A percentile compares a stretch with the other conserved stretches of the same genome.
These are phyloP conservation scores for Drosophila paranaensis DNA, from an alignment of 2,888 invertebrate genomes.

Conservation along the genomic window DNA sequence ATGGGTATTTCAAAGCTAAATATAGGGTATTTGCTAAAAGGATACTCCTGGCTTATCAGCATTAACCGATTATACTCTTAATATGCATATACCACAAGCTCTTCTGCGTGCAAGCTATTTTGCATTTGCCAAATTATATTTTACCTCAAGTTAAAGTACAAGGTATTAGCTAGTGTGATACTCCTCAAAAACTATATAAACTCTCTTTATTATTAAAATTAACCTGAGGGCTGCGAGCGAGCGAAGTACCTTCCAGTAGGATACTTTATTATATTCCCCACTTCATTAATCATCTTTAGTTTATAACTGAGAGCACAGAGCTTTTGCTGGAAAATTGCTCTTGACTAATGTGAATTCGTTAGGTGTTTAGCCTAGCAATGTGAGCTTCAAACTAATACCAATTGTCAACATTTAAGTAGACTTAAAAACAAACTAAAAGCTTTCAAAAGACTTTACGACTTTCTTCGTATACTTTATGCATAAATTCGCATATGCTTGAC, in stretches of 20 bases:
- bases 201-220: not conserved
- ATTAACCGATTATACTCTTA: no score
- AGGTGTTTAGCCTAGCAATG: no score
- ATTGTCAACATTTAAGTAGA: not conserved
- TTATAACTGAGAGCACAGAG: not conserved
- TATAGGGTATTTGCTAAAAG: not conserved
- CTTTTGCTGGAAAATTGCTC: not conserved
- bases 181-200: not conserved
- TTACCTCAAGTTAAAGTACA: not conserved
- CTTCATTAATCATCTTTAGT: slow-evolving; percentile 4
- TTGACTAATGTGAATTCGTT: not conserved
- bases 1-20: not conserved
- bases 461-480: slow-evolving; percentile 5
- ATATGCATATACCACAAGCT: no score
- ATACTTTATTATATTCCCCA: not conserved
- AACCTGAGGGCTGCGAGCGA: not conserved
- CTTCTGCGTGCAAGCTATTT: no score
- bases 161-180: not conserved
- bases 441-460: not conserved
- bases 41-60: no score
- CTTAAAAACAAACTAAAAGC: not conserved
- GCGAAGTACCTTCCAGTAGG: not conserved
- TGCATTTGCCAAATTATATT: no score
- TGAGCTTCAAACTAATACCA: not conserved
- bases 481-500: slow-evolving; percentile 58